Conservation (phyloP, 2,888 invertebrate genomes). For the Drosophila histrio region DNA sequence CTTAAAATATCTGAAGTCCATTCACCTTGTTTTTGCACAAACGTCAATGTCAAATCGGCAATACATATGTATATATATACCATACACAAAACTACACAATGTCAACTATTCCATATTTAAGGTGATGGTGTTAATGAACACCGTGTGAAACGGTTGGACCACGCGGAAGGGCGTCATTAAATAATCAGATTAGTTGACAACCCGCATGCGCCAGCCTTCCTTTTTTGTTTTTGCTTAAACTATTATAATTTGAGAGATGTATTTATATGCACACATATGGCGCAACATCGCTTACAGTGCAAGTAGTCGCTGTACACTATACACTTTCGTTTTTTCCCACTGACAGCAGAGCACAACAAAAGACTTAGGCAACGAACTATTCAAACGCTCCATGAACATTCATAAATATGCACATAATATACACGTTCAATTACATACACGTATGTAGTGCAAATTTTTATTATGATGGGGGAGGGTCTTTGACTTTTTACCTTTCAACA, state of each 20-base stretch:
- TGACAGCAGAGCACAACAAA: conserved; percentile 38
- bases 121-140: conserved; percentile 51
- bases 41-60: conserved; percentile 49
- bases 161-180: conserved; percentile 70
- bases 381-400: conserved; percentile 22
- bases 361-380: conserved; percentile 55
- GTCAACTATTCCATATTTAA: neutral
- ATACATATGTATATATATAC: neutral
- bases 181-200: conserved; percentile 39
- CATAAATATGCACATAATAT: conserved; percentile 27
- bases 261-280: conserved; percentile 33
- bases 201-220: conserved; percentile 9
- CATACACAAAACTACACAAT: neutral
- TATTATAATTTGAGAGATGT: conserved; percentile 53
- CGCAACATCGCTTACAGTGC: conserved; percentile 46
- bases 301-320: conserved; percentile 26
- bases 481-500: conserved; percentile 27
- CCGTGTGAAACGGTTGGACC: conserved; percentile 51
- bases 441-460: conserved; percentile 7
- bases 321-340: conserved; percentile 68
- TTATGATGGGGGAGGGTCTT: conserved; percentile 23
- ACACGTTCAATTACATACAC: conserved; percentile 10
- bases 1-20: too few relatives aligned
- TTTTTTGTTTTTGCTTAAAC: conserved; percentile 30
- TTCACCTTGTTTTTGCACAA: conserved; percentile 3